Percentiles rank a stretch among this genome's conserved stretches.
These are phyloP conservation scores for Drosophila bocki DNA, from an alignment of 1,140 invertebrate species.

Conservation along the genomic window DNA sequence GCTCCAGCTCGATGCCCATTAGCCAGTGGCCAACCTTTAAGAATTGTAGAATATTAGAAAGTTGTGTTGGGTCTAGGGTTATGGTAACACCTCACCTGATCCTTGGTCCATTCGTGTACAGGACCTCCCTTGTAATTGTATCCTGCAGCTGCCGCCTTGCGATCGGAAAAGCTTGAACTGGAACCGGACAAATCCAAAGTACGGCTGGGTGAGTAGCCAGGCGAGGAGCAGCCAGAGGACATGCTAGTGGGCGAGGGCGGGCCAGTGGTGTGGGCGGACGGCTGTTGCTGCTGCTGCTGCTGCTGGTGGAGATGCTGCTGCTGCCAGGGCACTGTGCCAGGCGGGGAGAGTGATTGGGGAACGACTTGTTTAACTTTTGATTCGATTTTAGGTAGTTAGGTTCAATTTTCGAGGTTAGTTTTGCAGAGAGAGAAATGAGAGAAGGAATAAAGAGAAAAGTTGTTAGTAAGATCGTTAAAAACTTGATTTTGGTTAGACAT, in stretches of 20 bases:
- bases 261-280: conserved; percentile 86
- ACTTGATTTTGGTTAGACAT: conserved; percentile 38
- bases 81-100: conserved; percentile 88
- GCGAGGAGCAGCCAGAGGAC: conserved; percentile 87
- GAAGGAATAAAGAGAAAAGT: conserved; percentile 35
- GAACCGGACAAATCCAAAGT: conserved; percentile 86
- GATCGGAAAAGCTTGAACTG: conserved; percentile 86
- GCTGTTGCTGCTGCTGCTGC: conserved; percentile 73
- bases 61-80: neutral
- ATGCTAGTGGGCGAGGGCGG: conserved; percentile 88
- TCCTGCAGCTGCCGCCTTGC: conserved; percentile 71
- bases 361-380: conserved; percentile 88
- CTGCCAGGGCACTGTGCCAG: conserved; percentile 87
- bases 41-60: too few relatives aligned
- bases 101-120: conserved; percentile 93
- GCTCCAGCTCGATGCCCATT: conserved; percentile 91
- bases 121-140: conserved; percentile 90
- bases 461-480: conserved; percentile 34
- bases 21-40: conserved; percentile 95
- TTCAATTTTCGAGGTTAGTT: conserved; percentile 13
- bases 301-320: conserved; percentile 85
- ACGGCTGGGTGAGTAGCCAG: conserved; percentile 85
- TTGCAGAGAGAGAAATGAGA: conserved; percentile 10
- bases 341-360: conserved; percentile 87
- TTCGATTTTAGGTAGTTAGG: neutral